These are phyloP conservation scores for Platalea minor DNA, from an alignment of 2,797 vertebrate genomes.

Conservation along the genomic window DNA sequence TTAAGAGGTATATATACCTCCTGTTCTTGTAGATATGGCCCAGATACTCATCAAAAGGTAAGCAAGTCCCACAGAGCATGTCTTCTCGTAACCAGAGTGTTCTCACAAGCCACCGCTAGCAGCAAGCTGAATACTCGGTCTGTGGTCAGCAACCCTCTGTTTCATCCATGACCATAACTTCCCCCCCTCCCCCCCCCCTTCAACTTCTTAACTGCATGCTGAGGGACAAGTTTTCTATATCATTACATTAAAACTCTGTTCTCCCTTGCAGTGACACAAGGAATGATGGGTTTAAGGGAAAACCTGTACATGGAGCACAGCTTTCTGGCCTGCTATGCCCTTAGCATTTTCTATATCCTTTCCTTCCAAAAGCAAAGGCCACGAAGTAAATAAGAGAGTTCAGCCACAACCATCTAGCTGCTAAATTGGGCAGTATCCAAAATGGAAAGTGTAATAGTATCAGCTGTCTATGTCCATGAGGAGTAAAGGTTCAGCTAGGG, in stretches of 20 bases:
- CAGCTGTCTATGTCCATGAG: background rate
- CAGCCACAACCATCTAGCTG: background rate
- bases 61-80: background rate
- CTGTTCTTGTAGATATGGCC: background rate
- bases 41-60: background rate
- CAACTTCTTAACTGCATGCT: background rate
- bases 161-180: background rate
- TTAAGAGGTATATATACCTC: background rate
- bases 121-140: background rate
- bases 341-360: background rate
- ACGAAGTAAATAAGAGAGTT: background rate
- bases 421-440: conserved; percentile 17
- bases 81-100: background rate
- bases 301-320: background rate
- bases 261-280: background rate
- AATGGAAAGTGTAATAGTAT: conserved; percentile 27
- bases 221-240: background rate
- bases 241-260: background rate
- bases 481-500: conserved; percentile 34
- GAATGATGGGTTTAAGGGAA: background rate
- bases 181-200: background rate
- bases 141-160: background rate
- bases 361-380: background rate
- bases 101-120: background rate
- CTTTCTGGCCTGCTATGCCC: background rate